Percentiles rank a stretch among this genome's conserved stretches.
Conservation (phyloP, 2,113 vertebrate genomes). For the Capreolus pygargus region DNA sequence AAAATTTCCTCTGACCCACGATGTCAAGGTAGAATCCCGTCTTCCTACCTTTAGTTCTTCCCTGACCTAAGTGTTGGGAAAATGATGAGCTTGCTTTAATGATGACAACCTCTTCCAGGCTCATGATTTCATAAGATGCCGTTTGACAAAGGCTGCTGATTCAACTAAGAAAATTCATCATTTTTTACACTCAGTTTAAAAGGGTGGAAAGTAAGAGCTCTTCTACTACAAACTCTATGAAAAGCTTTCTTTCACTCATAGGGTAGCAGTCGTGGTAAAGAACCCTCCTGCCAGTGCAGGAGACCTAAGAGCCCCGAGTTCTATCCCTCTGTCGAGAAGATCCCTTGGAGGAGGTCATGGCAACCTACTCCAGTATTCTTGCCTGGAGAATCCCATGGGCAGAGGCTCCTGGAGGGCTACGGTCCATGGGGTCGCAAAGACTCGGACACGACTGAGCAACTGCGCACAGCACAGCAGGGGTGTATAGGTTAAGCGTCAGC, state of each 20-base stretch:
- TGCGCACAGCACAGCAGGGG: rapidly evolving
- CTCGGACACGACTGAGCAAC: rapidly evolving
- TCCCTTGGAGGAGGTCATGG: background rate
- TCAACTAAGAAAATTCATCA: background rate
- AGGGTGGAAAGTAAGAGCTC: background rate
- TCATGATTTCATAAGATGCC: background rate
- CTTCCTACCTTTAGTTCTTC: background rate
- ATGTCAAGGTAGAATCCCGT: background rate
- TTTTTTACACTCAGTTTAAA: background rate
- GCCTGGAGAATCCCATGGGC: background rate
- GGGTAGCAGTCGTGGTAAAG: background rate
- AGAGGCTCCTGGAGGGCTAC: background rate
- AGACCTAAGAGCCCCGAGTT: rapidly evolving
- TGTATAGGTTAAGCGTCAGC: background rate
- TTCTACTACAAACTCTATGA: background rate
- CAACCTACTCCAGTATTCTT: rapidly evolving
- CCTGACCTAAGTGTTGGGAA: background rate
- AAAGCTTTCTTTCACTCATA: background rate
- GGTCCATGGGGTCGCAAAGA: rapidly evolving
- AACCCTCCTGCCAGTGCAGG: background rate
- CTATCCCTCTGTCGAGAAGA: rapidly evolving
- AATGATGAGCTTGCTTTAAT: background rate
- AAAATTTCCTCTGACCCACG: background rate
- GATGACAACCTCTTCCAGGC: background rate
- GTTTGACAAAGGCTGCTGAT: background rate